Evolutionary conservation across 1,140 invertebrate genomes (phyloP), one percentile per base, ranked within the genome.

Genomic region (Drosophila kurseongensis): DNA sequence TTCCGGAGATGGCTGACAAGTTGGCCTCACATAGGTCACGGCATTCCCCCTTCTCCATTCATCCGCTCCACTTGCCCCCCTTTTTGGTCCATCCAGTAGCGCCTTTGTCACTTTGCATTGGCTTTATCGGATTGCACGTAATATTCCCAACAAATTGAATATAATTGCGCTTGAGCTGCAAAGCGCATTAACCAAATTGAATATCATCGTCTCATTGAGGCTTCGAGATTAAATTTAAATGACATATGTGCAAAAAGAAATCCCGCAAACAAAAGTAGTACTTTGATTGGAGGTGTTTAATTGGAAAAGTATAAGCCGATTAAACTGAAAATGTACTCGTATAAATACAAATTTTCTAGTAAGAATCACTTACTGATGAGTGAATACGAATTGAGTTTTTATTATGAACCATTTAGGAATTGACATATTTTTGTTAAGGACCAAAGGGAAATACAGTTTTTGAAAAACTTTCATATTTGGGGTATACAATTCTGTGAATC

Each of bases 171-270:
- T 80, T 89, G 89, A 88, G 84, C 84, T 68, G 84, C 89, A 89
- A 89, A 89, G 77, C 80, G 88, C 80, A 89, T 89, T 89, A 89
- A 84, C 59, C 77, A 89, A 90, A 89, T 89, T 89, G 77, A 81
- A 89, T 88, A 88, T 42, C 68, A 41, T n/a, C 48, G 60, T 50
- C 57, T 44, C 58, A 36, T 47, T 57, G 63, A 67, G 40, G 74
- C 62, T 71, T 63, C 66, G 54, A 71, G 73, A 80, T 74, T 88
- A 73, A 86, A 73, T 80, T 82, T 51, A 58, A 76, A 52, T 58
- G 32, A 16, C 79, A 82, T 83, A 80, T 88, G 76, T 18, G 40
- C 35, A 6, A 57, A 35, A 40, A 47, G 29, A 52, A 16, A 54
- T 36, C 52, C 60, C 48, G 23, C 16, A 14, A 61, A 45, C 12